Evolutionary conservation across 2,797 vertebrate species (phyloP).

Genomic region (Sebastes umbrosus): DNA sequence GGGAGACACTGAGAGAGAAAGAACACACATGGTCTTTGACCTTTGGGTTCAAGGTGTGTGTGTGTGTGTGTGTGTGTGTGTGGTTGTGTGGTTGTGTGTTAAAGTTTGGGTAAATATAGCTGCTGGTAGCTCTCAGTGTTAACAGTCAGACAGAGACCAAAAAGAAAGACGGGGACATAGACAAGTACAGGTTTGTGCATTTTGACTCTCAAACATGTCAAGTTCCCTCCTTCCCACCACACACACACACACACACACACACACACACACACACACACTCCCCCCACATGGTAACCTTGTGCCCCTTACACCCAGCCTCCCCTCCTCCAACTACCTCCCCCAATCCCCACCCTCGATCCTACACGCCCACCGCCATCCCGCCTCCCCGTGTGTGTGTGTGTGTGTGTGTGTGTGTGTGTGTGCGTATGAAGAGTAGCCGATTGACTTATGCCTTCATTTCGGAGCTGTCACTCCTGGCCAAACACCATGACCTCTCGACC

Average conservation of each 20-base stretch:
- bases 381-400: slow-evolving; percentile 9
- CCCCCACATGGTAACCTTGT: slow-evolving; percentile 60
- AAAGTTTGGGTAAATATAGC: slow-evolving; percentile 2
- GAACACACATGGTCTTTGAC: slow-evolving; percentile 69
- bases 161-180: background rate
- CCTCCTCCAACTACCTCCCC: slow-evolving; percentile 41
- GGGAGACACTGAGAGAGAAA: slow-evolving; percentile 9
- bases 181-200: background rate
- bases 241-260: slow-evolving; percentile 1
- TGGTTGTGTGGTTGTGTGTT: background rate
- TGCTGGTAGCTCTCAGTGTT: slow-evolving; percentile 11
- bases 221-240: background rate
- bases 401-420: slow-evolving; percentile 34
- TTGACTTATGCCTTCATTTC: slow-evolving; percentile 85
- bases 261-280: slow-evolving; percentile 15
- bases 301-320: slow-evolving; percentile 56
- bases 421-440: slow-evolving; percentile 66
- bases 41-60: slow-evolving; percentile 55
- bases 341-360: slow-evolving; percentile 34
- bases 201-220: slow-evolving; percentile 12
- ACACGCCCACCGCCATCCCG: slow-evolving; percentile 34
- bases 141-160: background rate
- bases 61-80: background rate
- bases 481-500: slow-evolving; percentile 81
- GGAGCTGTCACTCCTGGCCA: slow-evolving; percentile 83